Evolutionary conservation across 1,140 invertebrate species (phyloP).

Genomic region (Chrysomallon squamiferum): DNA sequence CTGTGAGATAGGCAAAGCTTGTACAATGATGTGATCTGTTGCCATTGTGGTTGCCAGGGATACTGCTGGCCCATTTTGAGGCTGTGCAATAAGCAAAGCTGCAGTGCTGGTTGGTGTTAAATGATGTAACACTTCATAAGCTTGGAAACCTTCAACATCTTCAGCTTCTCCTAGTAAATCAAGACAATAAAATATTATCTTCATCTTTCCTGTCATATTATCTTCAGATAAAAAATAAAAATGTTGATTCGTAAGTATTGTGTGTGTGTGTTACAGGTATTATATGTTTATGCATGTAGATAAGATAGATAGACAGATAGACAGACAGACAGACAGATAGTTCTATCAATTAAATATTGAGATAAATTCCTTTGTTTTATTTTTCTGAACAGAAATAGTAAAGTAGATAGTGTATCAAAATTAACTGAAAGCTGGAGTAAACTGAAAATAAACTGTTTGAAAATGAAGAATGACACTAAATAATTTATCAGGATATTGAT

Average conservation of each 20-base stretch:
- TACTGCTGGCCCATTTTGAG: slow-evolving; percentile 37
- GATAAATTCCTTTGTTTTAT: background rate
- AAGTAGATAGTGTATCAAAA: too few relatives aligned
- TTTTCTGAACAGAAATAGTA: too few relatives aligned
- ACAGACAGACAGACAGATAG: background rate
- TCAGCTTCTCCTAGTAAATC: slow-evolving; percentile 6
- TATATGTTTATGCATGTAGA: slow-evolving; percentile 9
- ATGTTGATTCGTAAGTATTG: too few relatives aligned
- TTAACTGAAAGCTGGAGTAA: too few relatives aligned
- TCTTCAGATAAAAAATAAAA: too few relatives aligned
- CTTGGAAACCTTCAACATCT: slow-evolving; percentile 35
- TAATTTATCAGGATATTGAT: too few relatives aligned
- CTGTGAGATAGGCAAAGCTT: slow-evolving; percentile 45
- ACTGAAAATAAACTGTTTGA: too few relatives aligned
- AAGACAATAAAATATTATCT: slow-evolving; percentile 2
- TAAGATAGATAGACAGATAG: slow-evolving; percentile 23
- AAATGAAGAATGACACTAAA: too few relatives aligned
- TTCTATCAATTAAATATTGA: background rate
- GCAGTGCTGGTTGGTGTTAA: slow-evolving; percentile 36
- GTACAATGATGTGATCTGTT: slow-evolving; percentile 58
- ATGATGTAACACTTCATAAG: slow-evolving; percentile 51
- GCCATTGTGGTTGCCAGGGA: slow-evolving; percentile 24
- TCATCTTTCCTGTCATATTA: slow-evolving; percentile 5
- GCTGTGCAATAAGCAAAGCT: slow-evolving; percentile 52
- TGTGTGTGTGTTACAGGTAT: too few relatives aligned